A percentile compares a stretch with the other conserved stretches of the same genome.
These are phyloP conservation scores for Rosalia funebris DNA, from an alignment of 2,888 invertebrate species.

Conservation along the genomic window DNA sequence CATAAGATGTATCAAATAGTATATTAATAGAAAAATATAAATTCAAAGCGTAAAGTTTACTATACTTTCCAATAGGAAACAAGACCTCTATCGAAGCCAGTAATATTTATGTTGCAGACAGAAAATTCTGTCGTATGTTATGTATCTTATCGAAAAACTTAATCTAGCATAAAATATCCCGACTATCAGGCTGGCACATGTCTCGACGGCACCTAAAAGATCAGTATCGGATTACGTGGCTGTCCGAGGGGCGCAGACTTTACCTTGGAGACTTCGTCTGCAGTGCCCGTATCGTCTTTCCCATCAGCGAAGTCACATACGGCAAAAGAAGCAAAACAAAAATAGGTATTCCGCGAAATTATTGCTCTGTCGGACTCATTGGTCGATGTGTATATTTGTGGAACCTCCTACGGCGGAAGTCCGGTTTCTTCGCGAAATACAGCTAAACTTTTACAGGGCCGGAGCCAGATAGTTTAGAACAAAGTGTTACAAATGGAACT, in stretches of 20 bases:
- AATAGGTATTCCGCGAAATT: conserved; percentile 30
- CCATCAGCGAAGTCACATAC: conserved; percentile 2
- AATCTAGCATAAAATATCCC: conserved; percentile 10
- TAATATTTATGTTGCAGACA: no score
- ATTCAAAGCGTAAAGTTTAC: no score
- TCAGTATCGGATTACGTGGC: conserved; percentile 21
- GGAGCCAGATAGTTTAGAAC: no score
- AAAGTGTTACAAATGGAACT: no score
- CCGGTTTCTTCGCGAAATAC: conserved; percentile 46
- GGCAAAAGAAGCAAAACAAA: conserved; percentile 32
- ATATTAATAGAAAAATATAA: no score
- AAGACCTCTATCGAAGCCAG: no score
- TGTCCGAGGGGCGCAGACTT: conserved; percentile 21
- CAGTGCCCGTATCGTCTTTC: conserved; percentile 1
- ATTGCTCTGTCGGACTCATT: conserved; percentile 45
- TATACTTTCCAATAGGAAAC: no score
- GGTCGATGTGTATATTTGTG: conserved; percentile 47
- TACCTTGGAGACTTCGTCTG: conserved; percentile 22
- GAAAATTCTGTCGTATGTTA: no score
- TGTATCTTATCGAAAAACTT: conserved; percentile 14
- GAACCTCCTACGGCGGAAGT: conserved; percentile 48
- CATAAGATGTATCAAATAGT: no score
- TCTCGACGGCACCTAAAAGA: conserved; percentile 12
- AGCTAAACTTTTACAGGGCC: conserved; percentile 39
- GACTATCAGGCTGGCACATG: conserved; percentile 4